Evolutionary conservation across 2,797 vertebrate genomes (phyloP).

Genomic region (Paramormyrops hopkinsi): DNA sequence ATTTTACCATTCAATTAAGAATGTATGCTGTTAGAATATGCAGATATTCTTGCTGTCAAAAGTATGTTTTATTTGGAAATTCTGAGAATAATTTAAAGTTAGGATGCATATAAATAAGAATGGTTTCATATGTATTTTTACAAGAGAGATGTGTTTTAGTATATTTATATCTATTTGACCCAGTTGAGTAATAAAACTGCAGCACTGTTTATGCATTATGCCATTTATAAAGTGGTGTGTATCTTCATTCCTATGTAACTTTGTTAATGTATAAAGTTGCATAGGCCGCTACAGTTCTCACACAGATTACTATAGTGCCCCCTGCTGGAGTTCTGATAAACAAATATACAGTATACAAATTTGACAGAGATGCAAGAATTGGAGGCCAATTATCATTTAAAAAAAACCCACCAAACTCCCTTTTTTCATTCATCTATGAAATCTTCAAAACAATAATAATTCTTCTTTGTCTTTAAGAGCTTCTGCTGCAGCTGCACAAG

Average conservation of each 20-base stretch:
- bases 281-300: background rate
- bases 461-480: background rate
- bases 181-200: background rate
- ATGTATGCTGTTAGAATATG: background rate
- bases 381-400: background rate
- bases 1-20: background rate
- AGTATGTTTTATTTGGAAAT: background rate
- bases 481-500: constrained; percentile 12
- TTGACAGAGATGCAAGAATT: background rate
- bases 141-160: background rate
- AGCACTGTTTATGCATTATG: background rate
- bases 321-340: background rate
- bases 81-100: background rate
- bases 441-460: background rate
- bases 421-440: constrained; percentile 15
- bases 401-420: background rate
- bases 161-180: background rate
- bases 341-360: background rate
- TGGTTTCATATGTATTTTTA: background rate
- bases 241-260: background rate
- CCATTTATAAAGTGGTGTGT: background rate
- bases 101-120: background rate
- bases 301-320: background rate
- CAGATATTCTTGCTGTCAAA: background rate
- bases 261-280: background rate